Base-by-base conservation (phyloP, 2,888 invertebrate species). In the Aricia artaxerxes region DNA sequence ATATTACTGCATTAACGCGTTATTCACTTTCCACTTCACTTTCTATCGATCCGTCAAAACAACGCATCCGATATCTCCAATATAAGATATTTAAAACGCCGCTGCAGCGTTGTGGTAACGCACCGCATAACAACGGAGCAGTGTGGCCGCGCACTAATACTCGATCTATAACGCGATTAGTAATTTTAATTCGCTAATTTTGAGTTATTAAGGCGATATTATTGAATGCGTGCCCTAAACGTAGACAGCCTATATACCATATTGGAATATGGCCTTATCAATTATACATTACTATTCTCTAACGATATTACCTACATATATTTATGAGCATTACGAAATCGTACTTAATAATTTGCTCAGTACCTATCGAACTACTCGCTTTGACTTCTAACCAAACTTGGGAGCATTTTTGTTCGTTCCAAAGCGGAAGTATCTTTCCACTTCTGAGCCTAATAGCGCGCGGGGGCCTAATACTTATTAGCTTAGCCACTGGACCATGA, bases 301-400 rank as follows among this genome's bases (percentile, higher is more conserved):
- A 76, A 57, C 16, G 53, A 76, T 57, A 80, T 78, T 80, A 80
- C 79, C 78, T 44, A 75, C 72, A 79, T 79, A 80, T 11, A 40
- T 44, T 73, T 73, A 73, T 44, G 24, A 73, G 44, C 11, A 38
- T 69, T 69, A 35, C 69, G 35, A 13, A 69, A 69, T 69, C 35
- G 38, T 16, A 69, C 35, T 38, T 69, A 35, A 35, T 69, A 69
- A 35, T 35, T 35, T 69, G 35, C 69, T 38, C 4, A 38, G 11
- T 31, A 24, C 24, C 24, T 24, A 9, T 35, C 35, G 31, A 31
- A 69, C 64, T 69, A 31, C 9, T 64, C 24, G 64, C 31, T 64
- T 61, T n/a, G 7, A n/a, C n/a, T 24, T n/a, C n/a, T 64, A 16
- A 57, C 53, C 16, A 57, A 57, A 16, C 49, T 9, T 49, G 9